Evolutionary conservation across 2,113 vertebrate species (phyloP).

Genomic region (Scytalopus superciliaris): DNA sequence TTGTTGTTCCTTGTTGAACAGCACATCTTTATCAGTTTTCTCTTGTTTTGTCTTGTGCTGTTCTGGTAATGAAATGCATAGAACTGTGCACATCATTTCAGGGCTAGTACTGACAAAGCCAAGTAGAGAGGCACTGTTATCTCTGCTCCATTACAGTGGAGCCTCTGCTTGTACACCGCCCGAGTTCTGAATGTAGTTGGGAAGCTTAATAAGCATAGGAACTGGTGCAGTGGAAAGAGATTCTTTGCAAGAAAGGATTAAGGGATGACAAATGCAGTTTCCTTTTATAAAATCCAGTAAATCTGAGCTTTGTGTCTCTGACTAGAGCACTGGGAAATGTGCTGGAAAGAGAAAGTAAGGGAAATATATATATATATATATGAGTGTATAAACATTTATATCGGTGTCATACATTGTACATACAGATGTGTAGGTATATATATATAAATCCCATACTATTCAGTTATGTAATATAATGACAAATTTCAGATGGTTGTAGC

Average conservation of each 20-base stretch:
- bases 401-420: neutral
- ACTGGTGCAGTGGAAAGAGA: neutral
- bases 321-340: neutral
- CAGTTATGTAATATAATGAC: neutral
- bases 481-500: neutral
- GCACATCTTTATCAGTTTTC: conserved; percentile 2
- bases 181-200: neutral
- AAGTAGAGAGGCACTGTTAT: neutral
- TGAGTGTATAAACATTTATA: neutral
- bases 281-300: conserved; percentile 33
- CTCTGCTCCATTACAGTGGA: conserved; percentile 16
- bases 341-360: neutral
- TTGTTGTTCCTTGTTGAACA: conserved; percentile 16
- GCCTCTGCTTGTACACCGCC: neutral
- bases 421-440: neutral
- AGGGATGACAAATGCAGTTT: conserved; percentile 17
- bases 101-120: neutral
- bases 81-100: neutral
- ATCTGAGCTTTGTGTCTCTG: neutral
- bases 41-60: neutral
- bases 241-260: conserved; percentile 44
- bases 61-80: neutral
- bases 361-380: neutral
- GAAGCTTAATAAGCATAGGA: conserved; percentile 34
- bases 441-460: neutral